These are phyloP conservation scores for Boloria selene DNA, from an alignment of 2,888 invertebrate species.

Conservation along the genomic window DNA sequence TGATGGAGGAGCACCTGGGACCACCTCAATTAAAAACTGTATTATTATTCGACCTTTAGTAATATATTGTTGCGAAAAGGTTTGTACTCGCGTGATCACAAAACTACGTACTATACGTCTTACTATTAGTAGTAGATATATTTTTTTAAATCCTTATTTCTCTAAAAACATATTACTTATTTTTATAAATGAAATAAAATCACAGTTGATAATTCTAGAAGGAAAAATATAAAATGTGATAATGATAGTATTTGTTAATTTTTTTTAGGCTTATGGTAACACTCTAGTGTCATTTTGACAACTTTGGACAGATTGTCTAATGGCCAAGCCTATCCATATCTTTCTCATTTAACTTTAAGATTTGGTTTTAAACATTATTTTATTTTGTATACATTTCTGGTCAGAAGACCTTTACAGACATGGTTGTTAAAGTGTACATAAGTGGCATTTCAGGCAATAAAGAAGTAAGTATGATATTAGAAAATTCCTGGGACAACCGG, in stretches of 20 bases:
- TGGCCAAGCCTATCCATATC: slow-evolving; percentile 75
- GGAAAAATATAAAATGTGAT: not conserved
- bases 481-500: slow-evolving; percentile 69
- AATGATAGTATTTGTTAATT: slow-evolving; percentile 12
- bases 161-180: no score
- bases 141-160: no score
- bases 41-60: no score
- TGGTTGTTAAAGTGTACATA: slow-evolving; percentile 95
- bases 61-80: no score
- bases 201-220: not conserved
- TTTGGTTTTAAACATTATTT: slow-evolving; percentile 56
- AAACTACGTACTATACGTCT: no score
- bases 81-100: no score
- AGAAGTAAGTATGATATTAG: slow-evolving; percentile 87
- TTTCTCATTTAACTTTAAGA: slow-evolving; percentile 65
- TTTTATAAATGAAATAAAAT: no score
- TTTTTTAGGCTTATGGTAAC: not conserved
- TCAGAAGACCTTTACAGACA: slow-evolving; percentile 63
- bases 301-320: slow-evolving; percentile 56
- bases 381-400: slow-evolving; percentile 53
- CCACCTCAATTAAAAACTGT: no score
- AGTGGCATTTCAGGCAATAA: slow-evolving; percentile 97
- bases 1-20: no score
- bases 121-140: no score
- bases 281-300: slow-evolving; percentile 31